Conservation (phyloP, 2,113 vertebrate species). For the Alosa alosa region DNA sequence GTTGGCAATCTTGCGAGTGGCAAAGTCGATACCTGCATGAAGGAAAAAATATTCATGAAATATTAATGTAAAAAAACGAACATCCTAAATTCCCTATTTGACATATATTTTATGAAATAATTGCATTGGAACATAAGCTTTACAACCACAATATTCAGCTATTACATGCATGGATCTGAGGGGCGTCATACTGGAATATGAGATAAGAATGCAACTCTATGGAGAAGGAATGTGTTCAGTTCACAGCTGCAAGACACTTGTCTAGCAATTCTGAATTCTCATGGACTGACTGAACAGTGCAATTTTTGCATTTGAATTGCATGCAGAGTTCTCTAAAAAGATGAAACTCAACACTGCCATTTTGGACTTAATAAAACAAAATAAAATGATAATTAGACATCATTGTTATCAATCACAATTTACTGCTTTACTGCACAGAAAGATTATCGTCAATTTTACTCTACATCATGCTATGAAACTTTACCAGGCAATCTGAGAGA, state of each 20-base stretch:
- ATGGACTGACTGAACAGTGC: too few species aligned
- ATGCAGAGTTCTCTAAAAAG: too few species aligned
- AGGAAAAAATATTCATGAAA: conserved; percentile 5
- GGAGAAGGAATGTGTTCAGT: background rate
- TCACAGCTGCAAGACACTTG: background rate
- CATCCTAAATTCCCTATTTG: background rate
- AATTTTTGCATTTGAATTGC: too few species aligned
- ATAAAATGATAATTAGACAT: too few species aligned
- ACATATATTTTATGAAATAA: background rate
- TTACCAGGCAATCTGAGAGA: too few species aligned
- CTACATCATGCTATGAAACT: too few species aligned
- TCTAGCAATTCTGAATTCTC: too few species aligned
- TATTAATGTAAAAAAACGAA: background rate
- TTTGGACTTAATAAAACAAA: too few species aligned
- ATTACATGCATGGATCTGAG: background rate
- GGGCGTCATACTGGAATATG: background rate
- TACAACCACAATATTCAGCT: background rate
- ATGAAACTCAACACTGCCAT: too few species aligned
- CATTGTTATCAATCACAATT: too few species aligned
- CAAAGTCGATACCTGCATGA: conserved; percentile 80
- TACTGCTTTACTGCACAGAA: too few species aligned
- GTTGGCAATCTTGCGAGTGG: conserved; percentile 81
- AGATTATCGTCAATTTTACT: too few species aligned
- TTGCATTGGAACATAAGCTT: background rate
- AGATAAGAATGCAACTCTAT: background rate